Percentiles rank a stretch among this genome's conserved stretches.
phyloP scores from a whole-genome alignment of 1,140 invertebrate genomes.

The Ceratina calcarata region DNA sequence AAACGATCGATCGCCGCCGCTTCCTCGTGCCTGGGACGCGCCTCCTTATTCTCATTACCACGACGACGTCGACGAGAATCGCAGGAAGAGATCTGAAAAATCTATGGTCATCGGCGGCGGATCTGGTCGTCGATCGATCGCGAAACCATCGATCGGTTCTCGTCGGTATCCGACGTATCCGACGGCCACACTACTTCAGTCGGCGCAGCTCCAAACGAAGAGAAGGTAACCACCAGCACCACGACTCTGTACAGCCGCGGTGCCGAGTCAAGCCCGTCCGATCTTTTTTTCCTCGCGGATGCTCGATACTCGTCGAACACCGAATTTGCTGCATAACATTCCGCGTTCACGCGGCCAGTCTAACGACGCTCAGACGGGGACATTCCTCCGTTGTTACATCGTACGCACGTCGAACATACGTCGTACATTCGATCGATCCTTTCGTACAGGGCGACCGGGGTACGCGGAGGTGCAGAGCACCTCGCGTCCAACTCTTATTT shows the following conservation, averaged over 20 bases:
- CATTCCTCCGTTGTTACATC: background rate
- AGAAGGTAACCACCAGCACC: conserved; percentile 66
- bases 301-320: background rate
- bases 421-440: conserved; percentile 38
- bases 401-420: conserved; percentile 21
- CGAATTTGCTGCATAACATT: conserved; percentile 12
- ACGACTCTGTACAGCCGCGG: too few species aligned
- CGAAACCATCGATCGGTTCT: conserved; percentile 29
- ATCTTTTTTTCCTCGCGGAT: too few species aligned
- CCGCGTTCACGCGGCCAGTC: conserved; percentile 28
- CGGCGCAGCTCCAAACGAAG: conserved; percentile 57
- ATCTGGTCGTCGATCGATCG: conserved; percentile 30
- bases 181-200: conserved; percentile 35
- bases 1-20: conserved; percentile 41
- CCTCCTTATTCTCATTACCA: conserved; percentile 64
- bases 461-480: background rate
- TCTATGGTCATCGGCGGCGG: background rate
- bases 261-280: too few species aligned
- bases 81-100: conserved; percentile 71
- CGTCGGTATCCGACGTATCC: too few species aligned
- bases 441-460: conserved; percentile 28
- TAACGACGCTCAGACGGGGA: conserved; percentile 8
- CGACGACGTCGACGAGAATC: conserved; percentile 55
- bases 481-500: conserved; percentile 53
- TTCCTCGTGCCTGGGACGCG: conserved; percentile 63